These are phyloP conservation scores for Anguilla megastoma DNA, from an alignment of 2,797 vertebrate genomes.

Conservation along the genomic window DNA sequence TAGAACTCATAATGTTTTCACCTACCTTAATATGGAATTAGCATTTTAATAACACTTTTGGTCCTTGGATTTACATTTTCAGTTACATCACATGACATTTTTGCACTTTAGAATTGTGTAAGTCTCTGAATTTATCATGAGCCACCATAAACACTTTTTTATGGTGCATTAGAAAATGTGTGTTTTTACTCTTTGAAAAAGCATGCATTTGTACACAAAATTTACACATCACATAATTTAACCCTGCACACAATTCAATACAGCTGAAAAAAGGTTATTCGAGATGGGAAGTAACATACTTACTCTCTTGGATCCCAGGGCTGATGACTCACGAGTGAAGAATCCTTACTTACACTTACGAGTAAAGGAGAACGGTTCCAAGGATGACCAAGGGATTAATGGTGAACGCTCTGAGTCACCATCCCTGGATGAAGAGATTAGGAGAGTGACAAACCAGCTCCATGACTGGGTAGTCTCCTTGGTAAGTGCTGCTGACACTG, in stretches of 20 bases:
- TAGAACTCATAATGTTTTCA: no score
- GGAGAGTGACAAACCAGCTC: constrained; percentile 60
- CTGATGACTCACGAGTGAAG: constrained; percentile 44
- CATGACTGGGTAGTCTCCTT: constrained; percentile 62
- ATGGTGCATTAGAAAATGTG: not conserved
- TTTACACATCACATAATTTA: not conserved
- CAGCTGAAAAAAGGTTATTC: not conserved
- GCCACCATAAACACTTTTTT: no score
- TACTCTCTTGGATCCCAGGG: constrained; percentile 40
- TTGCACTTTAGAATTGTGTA: no score
- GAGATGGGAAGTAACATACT: not conserved
- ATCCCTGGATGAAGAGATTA: constrained; percentile 54
- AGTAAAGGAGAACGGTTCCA: constrained; percentile 43
- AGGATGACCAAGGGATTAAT: constrained; percentile 42
- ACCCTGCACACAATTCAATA: not conserved
- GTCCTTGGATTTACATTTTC: no score
- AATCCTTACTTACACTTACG: constrained; percentile 57
- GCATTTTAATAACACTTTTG: no score
- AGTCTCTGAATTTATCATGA: no score
- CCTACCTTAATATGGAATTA: no score
- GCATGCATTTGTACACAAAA: not conserved
- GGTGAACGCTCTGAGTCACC: constrained; percentile 35
- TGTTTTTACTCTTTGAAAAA: not conserved
- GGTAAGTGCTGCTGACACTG: constrained; percentile 56
- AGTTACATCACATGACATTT: no score